These are phyloP conservation scores for Misgurnus mizolepis DNA, from an alignment of 2,113 vertebrate genomes.

Conservation along the genomic window DNA sequence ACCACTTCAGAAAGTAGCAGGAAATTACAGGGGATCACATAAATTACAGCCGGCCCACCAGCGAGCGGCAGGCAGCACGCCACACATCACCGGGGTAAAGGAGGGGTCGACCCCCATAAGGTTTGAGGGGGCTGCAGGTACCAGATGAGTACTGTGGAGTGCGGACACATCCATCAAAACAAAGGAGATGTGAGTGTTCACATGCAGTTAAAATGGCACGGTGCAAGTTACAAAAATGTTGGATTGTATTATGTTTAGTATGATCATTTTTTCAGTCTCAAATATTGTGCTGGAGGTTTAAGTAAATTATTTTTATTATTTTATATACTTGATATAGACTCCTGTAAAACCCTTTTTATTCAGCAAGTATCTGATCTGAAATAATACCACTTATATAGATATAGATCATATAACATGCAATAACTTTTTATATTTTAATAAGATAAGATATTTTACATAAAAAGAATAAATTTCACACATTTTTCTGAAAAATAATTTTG, in stretches of 20 bases:
- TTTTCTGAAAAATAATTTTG: no score
- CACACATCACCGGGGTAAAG: conserved; percentile 51
- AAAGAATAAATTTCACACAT: background rate
- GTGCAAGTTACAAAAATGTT: background rate
- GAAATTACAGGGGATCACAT: conserved; percentile 79
- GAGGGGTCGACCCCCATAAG: conserved; percentile 9
- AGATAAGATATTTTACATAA: no score
- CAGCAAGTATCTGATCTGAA: background rate
- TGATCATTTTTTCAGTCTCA: background rate
- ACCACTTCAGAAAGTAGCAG: conserved; percentile 76
- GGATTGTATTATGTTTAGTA: no score
- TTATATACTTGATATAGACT: background rate
- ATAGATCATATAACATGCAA: background rate
- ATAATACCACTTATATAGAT: background rate
- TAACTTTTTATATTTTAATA: no score
- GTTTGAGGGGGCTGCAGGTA: conserved; percentile 32
- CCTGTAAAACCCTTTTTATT: background rate
- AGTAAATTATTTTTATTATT: background rate
- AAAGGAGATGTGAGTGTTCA: background rate
- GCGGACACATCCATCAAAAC: background rate
- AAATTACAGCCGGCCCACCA: conserved; percentile 69
- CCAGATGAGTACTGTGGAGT: background rate
- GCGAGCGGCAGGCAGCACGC: conserved; percentile 64
- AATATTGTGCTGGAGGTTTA: background rate
- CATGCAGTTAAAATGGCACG: background rate